Evolutionary conservation across 2,113 vertebrate species (phyloP).

Genomic region (Asarcornis scutulata): DNA sequence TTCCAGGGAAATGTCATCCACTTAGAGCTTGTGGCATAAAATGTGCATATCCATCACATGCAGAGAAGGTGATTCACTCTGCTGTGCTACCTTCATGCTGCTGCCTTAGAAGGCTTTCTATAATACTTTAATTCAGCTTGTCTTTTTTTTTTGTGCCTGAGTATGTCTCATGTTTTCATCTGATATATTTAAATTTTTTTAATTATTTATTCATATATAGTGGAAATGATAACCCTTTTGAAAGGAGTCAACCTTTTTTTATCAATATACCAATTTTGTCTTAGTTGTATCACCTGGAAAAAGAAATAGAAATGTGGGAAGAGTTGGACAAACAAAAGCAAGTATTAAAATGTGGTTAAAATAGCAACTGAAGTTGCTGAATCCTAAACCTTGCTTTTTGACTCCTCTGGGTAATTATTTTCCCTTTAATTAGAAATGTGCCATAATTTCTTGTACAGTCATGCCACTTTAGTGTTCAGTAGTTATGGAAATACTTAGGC

Average conservation of each 20-base stretch:
- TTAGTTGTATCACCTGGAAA: not conserved
- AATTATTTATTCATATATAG: too few relatives aligned
- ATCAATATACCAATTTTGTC: not conserved
- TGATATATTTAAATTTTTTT: too few relatives aligned
- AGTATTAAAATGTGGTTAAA: slow-evolving; percentile 24
- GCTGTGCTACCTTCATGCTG: not conserved
- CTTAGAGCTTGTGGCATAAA: not conserved
- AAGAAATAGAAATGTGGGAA: slow-evolving; percentile 9
- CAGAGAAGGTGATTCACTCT: not conserved
- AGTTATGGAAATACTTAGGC: not conserved
- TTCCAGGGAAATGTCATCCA: not conserved
- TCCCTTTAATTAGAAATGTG: not conserved
- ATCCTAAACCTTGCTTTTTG: not conserved
- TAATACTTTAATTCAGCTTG: not conserved
- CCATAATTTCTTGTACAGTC: not conserved
- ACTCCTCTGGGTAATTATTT: not conserved
- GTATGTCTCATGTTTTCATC: not conserved
- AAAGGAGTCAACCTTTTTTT: not conserved
- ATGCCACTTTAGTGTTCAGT: not conserved
- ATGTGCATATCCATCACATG: rapidly evolving
- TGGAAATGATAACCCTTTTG: not conserved
- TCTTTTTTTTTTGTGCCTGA: not conserved
- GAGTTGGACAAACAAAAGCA: slow-evolving; percentile 5
- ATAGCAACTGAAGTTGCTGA: not conserved
- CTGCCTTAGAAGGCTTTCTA: not conserved